A percentile compares a stretch with the other conserved stretches of the same genome.
phyloP scores from a whole-genome alignment of 2,797 vertebrate species.

The Acanthornis magna region DNA sequence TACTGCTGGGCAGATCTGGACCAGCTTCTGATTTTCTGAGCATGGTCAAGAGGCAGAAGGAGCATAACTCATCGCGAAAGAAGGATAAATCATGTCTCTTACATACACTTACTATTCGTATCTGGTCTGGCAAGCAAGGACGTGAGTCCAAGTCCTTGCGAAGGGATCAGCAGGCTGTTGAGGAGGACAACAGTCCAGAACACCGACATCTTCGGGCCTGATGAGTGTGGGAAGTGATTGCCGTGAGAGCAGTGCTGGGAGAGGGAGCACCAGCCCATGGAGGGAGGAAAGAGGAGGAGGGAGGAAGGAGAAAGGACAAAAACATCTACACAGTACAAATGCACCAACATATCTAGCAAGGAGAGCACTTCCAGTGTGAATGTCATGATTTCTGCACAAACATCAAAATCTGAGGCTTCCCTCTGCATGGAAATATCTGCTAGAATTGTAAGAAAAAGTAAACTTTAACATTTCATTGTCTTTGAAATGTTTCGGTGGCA shows the following conservation, averaged over 20 bases:
- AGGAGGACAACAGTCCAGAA: constrained; percentile 40
- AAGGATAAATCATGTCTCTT: not conserved
- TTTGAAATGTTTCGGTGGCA: not conserved
- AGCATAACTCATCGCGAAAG: not conserved
- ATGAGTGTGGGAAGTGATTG: not conserved
- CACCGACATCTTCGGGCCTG: not conserved
- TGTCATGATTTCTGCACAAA: not conserved
- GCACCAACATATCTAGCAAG: fast-evolving
- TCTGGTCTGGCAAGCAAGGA: not conserved
- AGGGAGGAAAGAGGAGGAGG: not conserved
- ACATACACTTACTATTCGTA: constrained; percentile 34
- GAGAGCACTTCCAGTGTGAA: not conserved
- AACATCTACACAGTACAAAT: not conserved
- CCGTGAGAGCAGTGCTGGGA: not conserved
- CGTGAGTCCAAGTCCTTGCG: not conserved
- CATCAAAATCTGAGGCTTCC: not conserved
- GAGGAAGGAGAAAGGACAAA: not conserved
- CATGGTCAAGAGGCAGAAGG: not conserved
- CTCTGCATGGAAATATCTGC: not conserved
- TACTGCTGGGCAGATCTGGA: not conserved
- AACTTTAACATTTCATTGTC: not conserved
- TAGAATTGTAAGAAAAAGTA: not conserved
- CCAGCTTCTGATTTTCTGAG: not conserved
- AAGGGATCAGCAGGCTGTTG: constrained; percentile 42
- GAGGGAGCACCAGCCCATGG: not conserved